Evolutionary conservation across 2,113 vertebrate species (phyloP).

Genomic region (Mellivora capensis): DNA sequence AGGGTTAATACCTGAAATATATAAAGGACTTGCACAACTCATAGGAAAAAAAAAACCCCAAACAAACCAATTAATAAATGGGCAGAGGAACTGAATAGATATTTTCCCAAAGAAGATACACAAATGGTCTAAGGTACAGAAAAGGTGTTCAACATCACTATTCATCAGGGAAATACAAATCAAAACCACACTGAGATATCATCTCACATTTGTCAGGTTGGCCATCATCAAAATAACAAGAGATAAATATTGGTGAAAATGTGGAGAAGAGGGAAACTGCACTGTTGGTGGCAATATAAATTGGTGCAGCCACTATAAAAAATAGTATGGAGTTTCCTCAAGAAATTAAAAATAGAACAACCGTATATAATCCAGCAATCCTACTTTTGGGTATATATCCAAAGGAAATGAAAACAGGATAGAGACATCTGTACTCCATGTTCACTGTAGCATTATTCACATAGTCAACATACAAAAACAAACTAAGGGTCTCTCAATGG

Average conservation of each 20-base stretch:
- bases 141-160: background rate
- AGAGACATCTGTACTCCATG: background rate
- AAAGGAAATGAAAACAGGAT: background rate
- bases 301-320: background rate
- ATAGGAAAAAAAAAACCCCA: background rate
- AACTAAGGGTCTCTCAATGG: too few relatives aligned
- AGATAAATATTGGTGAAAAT: background rate
- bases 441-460: too few relatives aligned
- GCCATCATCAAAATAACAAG: background rate
- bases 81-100: background rate
- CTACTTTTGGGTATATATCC: background rate
- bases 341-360: background rate
- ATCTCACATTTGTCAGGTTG: background rate
- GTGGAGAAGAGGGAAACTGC: background rate
- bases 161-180: background rate
- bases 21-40: background rate
- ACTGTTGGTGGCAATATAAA: background rate
- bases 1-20: background rate
- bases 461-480: too few relatives aligned
- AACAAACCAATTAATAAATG: background rate
- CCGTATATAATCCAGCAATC: background rate
- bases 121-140: background rate
- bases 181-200: background rate
- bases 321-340: background rate
- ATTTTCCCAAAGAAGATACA: background rate